These are phyloP conservation scores for Calameuta idolon DNA, from an alignment of 2,888 invertebrate species.

Conservation along the genomic window DNA sequence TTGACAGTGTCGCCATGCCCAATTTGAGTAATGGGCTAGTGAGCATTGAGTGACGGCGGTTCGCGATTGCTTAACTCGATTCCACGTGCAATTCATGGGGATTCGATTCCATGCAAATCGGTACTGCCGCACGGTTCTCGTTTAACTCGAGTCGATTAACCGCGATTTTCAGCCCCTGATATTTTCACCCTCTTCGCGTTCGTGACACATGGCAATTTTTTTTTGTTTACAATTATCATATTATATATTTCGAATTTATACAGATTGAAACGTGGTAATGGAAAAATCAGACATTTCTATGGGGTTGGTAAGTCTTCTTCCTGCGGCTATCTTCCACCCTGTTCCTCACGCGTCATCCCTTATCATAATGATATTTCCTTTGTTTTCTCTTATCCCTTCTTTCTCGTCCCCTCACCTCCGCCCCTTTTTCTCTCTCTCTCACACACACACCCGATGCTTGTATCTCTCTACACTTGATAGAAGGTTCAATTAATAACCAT, in stretches of 20 bases:
- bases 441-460: background rate
- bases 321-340: background rate
- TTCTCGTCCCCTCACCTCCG: no score
- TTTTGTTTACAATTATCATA: background rate
- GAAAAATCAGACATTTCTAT: background rate
- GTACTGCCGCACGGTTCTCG: background rate
- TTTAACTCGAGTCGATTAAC: background rate
- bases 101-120: slow-evolving; percentile 37
- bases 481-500: slow-evolving; percentile 6
- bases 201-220: background rate
- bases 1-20: slow-evolving; percentile 20
- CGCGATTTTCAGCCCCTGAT: background rate
- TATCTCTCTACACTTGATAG: slow-evolving; percentile 17
- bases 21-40: slow-evolving; percentile 33
- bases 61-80: slow-evolving; percentile 37
- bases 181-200: background rate
- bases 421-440: background rate
- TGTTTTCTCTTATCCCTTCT: background rate
- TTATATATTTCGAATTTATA: background rate
- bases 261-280: background rate
- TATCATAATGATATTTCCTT: background rate
- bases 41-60: slow-evolving; percentile 19
- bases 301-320: background rate
- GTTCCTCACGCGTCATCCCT: background rate
- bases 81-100: slow-evolving; percentile 30